Percentiles rank a stretch among this genome's conserved stretches.
Conservation (phyloP, 1,140 invertebrate species). For the Calliphora vicina region DNA sequence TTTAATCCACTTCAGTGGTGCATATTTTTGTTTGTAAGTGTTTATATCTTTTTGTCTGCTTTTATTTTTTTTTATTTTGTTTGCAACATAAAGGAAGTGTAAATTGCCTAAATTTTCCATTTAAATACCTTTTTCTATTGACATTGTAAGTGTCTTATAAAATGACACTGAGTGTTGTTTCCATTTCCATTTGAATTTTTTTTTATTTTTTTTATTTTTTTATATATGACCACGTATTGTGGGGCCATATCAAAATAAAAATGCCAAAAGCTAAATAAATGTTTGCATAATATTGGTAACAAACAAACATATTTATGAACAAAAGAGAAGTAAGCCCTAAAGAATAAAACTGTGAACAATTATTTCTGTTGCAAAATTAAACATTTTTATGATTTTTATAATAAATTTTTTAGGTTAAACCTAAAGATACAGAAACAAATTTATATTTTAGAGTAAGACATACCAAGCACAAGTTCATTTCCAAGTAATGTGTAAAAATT, state of each 20-base stretch:
- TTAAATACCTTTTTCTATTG: background rate
- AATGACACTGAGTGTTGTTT: background rate
- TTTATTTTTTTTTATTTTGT: background rate
- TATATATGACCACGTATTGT: background rate
- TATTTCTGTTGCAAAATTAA: no score
- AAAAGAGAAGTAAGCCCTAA: background rate
- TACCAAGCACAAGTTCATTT: no score
- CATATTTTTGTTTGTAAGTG: background rate
- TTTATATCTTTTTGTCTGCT: background rate
- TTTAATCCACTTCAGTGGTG: background rate
- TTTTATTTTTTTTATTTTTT: background rate
- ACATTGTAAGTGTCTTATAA: background rate
- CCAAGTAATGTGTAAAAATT: no score
- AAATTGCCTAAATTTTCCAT: conserved; percentile 1
- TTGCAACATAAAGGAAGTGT: background rate
- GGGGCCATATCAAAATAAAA: background rate
- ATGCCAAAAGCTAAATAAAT: conserved; percentile 7
- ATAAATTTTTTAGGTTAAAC: no score
- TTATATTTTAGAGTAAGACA: no score
- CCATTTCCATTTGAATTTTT: no score
- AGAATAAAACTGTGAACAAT: background rate
- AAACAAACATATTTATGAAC: background rate
- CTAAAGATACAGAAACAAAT: no score
- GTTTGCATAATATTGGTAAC: conserved; percentile 9
- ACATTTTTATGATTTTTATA: no score